Evolutionary conservation across 2,888 invertebrate species (phyloP).

Genomic region (Pammene aurita): DNA sequence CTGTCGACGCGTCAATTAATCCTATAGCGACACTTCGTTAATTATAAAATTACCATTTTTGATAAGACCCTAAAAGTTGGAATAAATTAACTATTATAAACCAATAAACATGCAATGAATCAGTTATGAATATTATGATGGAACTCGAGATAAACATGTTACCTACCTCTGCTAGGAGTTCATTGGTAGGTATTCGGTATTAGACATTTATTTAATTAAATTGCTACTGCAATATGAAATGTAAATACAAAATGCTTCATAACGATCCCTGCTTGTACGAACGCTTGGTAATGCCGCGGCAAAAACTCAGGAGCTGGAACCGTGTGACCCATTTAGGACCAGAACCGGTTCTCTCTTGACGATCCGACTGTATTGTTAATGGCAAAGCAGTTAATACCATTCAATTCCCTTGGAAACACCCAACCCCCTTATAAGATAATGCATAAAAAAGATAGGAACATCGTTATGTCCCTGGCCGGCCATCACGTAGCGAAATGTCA

Average conservation of each 20-base stretch:
- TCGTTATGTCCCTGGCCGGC: conserved; percentile 69
- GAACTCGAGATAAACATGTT: conserved; percentile 25
- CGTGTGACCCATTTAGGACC: conserved; percentile 82
- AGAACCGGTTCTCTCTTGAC: conserved; percentile 81
- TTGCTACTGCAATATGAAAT: conserved; percentile 7
- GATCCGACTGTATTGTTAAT: conserved; percentile 76
- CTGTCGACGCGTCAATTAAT: conserved; percentile 32
- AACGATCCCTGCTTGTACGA: conserved; percentile 22
- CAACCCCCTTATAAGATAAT: conserved; percentile 77
- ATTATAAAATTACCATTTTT: conserved; percentile 41
- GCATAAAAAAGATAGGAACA: conserved; percentile 75
- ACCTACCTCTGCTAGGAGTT: not conserved
- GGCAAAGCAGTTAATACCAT: conserved; percentile 77
- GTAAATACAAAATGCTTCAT: conserved; percentile 17
- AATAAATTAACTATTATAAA: conserved; percentile 38
- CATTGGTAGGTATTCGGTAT: conserved; percentile 1
- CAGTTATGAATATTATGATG: conserved; percentile 29
- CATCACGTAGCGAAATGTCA: conserved; percentile 70
- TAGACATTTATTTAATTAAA: not conserved
- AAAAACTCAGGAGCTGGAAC: conserved; percentile 77
- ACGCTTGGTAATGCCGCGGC: conserved; percentile 53
- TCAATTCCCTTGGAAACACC: conserved; percentile 74
- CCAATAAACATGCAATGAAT: conserved; percentile 34
- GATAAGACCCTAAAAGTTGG: conserved; percentile 37
- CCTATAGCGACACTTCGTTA: conserved; percentile 38